Evolutionary conservation across 2,113 vertebrate genomes (phyloP), one percentile per base, ranked within the genome.

Genomic region (Gymnogyps californianus): DNA sequence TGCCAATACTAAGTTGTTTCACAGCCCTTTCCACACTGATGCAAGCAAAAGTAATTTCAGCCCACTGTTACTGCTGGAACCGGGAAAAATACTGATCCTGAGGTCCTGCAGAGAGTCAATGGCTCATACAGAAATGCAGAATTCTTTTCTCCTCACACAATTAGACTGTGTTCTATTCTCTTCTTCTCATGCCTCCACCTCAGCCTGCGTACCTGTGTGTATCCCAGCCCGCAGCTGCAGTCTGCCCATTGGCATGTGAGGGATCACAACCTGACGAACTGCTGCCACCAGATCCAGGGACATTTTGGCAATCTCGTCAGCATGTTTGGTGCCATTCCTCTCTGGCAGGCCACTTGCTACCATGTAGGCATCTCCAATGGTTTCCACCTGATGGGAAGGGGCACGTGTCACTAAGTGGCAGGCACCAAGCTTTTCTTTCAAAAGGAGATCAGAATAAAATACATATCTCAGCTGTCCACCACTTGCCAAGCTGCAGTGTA

Each of bases 321-420:
- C 98, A 0, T 99, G 99, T 44, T 87, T 98, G 26, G 97, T 97
- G 28, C 98, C 98, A 2, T 99, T 99, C 92, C 98, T 98, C 96
- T 99, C 99, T 1, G 99, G 99, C 46, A 99, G 97, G 22, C 99
- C 99, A 2, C 99, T 99, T 79, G 97, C 99, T 19, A 99, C 99
- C 99, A 99, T 99, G 97, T 99, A 99, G 4, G 99, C 99, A 10
- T 99, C 99, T 3, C 99, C 99, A 1, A 99, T 99, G 14, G 99
- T 99, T 96, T 99, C 99, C 91, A 99, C 99, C 99, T 99, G 74
- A 6, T 4, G 21, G 66, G 16, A 76, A 79, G 51, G 81, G 29
- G 9, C 44, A 42, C 0, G 0, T n/a, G 14, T 49, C 62, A 51
- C 40, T 20, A 13, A 58, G 64, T 16, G 51, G 36, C 17, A 49